Percentiles rank a stretch among this genome's conserved stretches.
Conservation (phyloP, 2,888 invertebrate genomes). For the Cryptocephalus moraei region DNA sequence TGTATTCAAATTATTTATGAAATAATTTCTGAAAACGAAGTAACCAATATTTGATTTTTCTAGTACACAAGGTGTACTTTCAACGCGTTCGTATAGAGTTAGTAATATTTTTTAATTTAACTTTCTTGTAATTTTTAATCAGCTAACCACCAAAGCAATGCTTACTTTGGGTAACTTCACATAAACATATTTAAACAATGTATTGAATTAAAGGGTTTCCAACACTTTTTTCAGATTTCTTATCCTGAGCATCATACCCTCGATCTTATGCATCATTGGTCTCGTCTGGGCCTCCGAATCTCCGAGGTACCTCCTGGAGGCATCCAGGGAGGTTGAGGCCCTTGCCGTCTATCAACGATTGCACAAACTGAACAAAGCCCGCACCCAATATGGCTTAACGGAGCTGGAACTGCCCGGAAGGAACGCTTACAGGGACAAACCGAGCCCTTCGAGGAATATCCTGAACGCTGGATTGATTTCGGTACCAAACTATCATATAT, state of each 20-base stretch:
- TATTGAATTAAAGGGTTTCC: too few species aligned
- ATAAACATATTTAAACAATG: too few species aligned
- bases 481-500: constrained; percentile 17
- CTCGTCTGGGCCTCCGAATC: constrained; percentile 68
- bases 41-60: too few species aligned
- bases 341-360: constrained; percentile 62
- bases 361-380: constrained; percentile 32
- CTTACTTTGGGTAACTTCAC: too few species aligned
- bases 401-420: constrained; percentile 62
- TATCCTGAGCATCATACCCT: constrained; percentile 59
- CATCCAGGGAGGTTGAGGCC: constrained; percentile 67
- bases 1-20: too few species aligned
- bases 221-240: constrained; percentile 36
- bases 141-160: too few species aligned
- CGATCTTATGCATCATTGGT: constrained; percentile 57
- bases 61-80: too few species aligned
- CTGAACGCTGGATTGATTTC: constrained; percentile 30
- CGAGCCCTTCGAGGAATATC: constrained; percentile 29
- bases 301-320: constrained; percentile 61
- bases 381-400: constrained; percentile 49
- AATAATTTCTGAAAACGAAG: too few species aligned
- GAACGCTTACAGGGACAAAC: constrained; percentile 36
- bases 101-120: too few species aligned
- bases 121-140: too few species aligned
- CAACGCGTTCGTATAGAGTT: too few species aligned